Conservation (phyloP, 2,888 invertebrate species). For the Orthosia incerta region DNA sequence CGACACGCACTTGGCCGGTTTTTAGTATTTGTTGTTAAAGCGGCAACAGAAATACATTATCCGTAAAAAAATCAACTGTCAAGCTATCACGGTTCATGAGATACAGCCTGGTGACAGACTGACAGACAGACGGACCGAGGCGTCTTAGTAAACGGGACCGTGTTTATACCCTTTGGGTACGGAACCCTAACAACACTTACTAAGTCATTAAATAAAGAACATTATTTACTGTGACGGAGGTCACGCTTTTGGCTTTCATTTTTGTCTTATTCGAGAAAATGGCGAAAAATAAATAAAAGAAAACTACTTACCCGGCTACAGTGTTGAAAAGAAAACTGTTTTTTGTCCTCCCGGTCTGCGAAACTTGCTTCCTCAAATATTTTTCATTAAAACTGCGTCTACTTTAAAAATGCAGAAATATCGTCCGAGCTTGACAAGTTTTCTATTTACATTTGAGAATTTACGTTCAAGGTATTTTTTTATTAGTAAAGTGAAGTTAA, state of each 20-base stretch:
- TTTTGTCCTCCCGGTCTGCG: conserved; percentile 51
- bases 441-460: conserved; percentile 31
- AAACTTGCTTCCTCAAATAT: conserved; percentile 56
- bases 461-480: conserved; percentile 2
- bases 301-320: conserved; percentile 26
- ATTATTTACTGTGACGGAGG: conserved; percentile 31
- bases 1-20: too few species aligned
- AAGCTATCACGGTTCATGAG: too few species aligned
- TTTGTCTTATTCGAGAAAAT: conserved; percentile 33
- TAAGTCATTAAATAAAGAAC: conserved; percentile 25
- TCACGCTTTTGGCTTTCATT: conserved; percentile 1
- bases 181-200: too few species aligned
- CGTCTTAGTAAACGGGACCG: too few species aligned
- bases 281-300: conserved; percentile 19
- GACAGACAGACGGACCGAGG: too few species aligned
- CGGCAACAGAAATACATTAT: too few species aligned
- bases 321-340: conserved; percentile 59
- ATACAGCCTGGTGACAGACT: too few species aligned
- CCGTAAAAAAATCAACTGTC: too few species aligned
- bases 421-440: conserved; percentile 28
- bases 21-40: too few species aligned
- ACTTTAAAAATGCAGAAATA: conserved; percentile 40
- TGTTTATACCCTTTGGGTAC: too few species aligned
- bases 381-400: conserved; percentile 46
- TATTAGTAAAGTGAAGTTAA: not conserved